Evolutionary conservation across 2,113 vertebrate species (phyloP).

Genomic region (Solea solea): DNA sequence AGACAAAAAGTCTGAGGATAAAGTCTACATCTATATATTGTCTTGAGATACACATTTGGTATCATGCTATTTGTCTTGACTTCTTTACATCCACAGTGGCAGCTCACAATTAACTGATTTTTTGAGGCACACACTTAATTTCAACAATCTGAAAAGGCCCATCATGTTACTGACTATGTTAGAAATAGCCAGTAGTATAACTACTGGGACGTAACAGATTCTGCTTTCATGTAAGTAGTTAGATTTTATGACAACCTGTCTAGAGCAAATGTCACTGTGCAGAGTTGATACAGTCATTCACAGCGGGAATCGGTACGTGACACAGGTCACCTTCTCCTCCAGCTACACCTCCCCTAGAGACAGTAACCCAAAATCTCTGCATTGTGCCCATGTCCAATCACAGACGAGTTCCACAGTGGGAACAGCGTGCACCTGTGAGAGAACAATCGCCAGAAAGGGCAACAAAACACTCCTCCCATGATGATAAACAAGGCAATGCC

Average conservation of each 20-base stretch:
- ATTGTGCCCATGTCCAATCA: not conserved
- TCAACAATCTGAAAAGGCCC: no score
- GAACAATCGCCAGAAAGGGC: constrained; percentile 4
- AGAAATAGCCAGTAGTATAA: no score
- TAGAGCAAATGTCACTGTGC: no score
- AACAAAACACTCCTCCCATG: constrained; percentile 10
- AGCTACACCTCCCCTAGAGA: no score
- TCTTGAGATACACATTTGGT: not conserved
- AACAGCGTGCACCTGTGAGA: not conserved
- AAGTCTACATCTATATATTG: not conserved
- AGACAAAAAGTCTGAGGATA: not conserved
- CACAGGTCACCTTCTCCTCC: no score
- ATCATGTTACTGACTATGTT: not conserved
- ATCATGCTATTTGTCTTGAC: not conserved
- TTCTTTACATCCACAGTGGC: no score
- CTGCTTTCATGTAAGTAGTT: not conserved
- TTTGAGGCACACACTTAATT: no score
- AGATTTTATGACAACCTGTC: no score
- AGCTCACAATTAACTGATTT: no score
- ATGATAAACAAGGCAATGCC: constrained; percentile 19
- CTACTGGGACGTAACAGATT: not conserved
- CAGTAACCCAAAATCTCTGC: no score
- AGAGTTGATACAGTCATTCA: no score
- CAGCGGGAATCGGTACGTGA: no score
- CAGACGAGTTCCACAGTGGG: constrained; percentile 1